Evolutionary conservation across 2,113 vertebrate genomes (phyloP), one percentile per base, ranked within the genome.

Genomic region (Anthoscopus minutus): DNA sequence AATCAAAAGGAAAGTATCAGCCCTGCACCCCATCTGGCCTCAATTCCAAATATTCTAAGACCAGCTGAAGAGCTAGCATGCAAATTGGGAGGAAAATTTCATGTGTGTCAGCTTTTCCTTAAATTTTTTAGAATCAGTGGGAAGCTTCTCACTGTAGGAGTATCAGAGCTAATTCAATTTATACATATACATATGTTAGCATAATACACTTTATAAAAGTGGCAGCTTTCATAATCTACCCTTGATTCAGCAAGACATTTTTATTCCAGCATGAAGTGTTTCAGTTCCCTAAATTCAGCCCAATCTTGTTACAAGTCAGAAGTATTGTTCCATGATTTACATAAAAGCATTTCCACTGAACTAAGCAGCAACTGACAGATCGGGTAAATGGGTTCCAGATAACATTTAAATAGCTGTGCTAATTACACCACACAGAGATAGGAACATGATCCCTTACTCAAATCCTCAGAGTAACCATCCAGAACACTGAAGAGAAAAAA

Each of bases 321-420:
- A 91, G 57, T n/a, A 92, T 62, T 87, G 91, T 91, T 93, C 85
- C 72, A 48, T 62, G 71, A 86, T 94, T 94, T 94, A 94, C 67
- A 91, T 89, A 94, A 94, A 96, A 95, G 81, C 89, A 62, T 80
- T 97, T 94, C 67, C 88, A 94, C 82, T 73, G 79, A 96, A 90
- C 82, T 86, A 83, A 97, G 80, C 82, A 95, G 85, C 79, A 92
- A 78, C 47, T 88, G 93, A 97, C 74, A 93, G 77, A 94, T 72
- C 31, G 7, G 79, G 70, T 77, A 96, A 95, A 89, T 57, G 76
- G 86, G 93, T 86, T 91, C 84, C 92, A 93, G 84, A 88, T 89
- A 94, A 83, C 56, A 83, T 73, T 95, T 89, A 96, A 94, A 92
- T 91, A 94, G 93, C 89, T 90, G 57, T 71, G 60, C 94, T 94